These are phyloP conservation scores for Noctua fimbriata DNA, from an alignment of 2,888 invertebrate genomes.

Conservation along the genomic window DNA sequence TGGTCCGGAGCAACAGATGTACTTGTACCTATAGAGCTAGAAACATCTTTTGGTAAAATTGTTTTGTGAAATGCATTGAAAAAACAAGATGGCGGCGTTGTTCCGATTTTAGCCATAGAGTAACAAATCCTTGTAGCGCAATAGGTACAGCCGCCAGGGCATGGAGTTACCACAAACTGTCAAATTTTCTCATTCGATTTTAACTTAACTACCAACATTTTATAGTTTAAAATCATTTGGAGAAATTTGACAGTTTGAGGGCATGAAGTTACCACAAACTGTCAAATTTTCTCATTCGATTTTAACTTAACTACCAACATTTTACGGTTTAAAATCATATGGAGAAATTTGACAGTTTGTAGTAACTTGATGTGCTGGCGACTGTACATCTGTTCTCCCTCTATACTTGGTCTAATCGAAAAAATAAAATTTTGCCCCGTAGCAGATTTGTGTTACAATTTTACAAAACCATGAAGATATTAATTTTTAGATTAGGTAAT, in stretches of 20 bases:
- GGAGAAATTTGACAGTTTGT: no score
- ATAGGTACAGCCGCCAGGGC: not conserved
- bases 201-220: no score
- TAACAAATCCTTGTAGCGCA: not conserved
- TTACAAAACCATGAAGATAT: not conserved
- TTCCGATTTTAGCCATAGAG: not conserved
- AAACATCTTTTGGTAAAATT: not conserved
- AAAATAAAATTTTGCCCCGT: not conserved
- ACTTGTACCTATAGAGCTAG: not conserved
- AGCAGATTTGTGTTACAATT: not conserved
- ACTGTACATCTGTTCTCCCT: not conserved
- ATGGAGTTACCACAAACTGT: no score
- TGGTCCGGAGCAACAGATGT: conserved; percentile 14
- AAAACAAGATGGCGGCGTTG: not conserved
- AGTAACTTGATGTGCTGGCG: no score
- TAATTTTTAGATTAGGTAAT: not conserved
- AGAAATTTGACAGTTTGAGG: no score
- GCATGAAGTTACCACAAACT: no score
- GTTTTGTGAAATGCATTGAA: not conserved
- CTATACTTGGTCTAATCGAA: not conserved
- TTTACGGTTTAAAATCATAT: no score
- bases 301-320: no score
- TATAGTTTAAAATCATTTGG: no score
- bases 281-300: no score
- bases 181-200: no score